Conservation (phyloP, 2,797 vertebrate genomes). For the Monodelphis domestica region DNA sequence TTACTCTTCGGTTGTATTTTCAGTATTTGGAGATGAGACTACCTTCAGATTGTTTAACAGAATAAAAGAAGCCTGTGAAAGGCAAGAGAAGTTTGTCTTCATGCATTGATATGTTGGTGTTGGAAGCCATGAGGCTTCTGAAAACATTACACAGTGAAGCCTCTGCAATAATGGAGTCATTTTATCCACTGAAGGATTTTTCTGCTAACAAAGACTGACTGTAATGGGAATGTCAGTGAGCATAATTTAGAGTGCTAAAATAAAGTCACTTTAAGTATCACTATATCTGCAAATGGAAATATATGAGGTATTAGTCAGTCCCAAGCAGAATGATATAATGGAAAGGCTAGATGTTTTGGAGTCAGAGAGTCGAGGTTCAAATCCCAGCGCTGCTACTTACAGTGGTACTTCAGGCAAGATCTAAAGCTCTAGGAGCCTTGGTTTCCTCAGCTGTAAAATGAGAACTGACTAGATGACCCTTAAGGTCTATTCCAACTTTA, state of each 20-base stretch:
- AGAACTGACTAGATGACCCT: background rate
- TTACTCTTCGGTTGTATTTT: background rate
- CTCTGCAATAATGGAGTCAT: slow-evolving; percentile 21
- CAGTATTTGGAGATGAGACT: background rate
- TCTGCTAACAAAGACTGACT: slow-evolving; percentile 11
- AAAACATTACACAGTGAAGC: background rate
- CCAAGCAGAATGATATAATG: background rate
- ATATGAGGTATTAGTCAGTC: background rate
- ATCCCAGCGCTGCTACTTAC: background rate
- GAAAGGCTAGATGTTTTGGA: background rate
- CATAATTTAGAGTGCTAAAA: background rate
- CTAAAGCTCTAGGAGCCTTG: background rate
- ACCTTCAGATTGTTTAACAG: background rate
- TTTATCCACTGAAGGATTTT: slow-evolving; percentile 32
- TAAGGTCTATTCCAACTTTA: background rate
- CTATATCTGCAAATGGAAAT: background rate
- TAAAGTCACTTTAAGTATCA: background rate
- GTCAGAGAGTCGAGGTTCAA: background rate
- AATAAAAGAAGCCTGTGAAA: slow-evolving; percentile 5
- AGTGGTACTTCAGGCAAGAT: background rate
- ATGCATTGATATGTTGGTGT: background rate
- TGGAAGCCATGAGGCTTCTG: background rate
- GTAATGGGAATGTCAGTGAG: background rate
- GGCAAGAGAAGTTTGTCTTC: background rate
- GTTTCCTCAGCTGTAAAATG: slow-evolving; percentile 22